Evolutionary conservation across 2,113 vertebrate genomes (phyloP).

Genomic region (Etheostoma cragini): DNA sequence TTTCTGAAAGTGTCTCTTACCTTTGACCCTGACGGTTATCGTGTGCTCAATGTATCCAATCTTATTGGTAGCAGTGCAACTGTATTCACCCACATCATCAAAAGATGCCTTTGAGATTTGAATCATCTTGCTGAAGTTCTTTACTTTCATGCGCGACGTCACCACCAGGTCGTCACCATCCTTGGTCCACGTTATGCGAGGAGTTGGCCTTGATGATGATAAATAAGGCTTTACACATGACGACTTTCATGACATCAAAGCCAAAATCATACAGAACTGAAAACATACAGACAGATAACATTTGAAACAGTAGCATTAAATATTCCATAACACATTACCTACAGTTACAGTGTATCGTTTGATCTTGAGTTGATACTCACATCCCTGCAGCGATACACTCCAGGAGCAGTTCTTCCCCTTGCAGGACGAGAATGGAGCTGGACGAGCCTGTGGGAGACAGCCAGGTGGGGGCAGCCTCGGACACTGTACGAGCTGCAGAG

Average conservation of each 20-base stretch:
- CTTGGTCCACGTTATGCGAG: slow-evolving; percentile 93
- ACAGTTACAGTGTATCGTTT: not conserved
- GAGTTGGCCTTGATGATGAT: slow-evolving; percentile 88
- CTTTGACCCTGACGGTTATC: slow-evolving; percentile 94
- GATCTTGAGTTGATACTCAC: slow-evolving; percentile 82
- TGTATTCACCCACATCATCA: slow-evolving; percentile 93
- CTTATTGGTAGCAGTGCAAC: slow-evolving; percentile 93
- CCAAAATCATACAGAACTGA: not conserved
- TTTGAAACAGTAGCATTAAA: not conserved
- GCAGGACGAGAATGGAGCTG: slow-evolving; percentile 91
- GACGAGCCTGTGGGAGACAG: slow-evolving; percentile 90
- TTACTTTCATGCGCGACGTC: slow-evolving; percentile 86
- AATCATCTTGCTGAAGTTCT: slow-evolving; percentile 95
- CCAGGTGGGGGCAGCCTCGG: slow-evolving; percentile 93
- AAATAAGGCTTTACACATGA: slow-evolving; percentile 42
- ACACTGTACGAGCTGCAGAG: slow-evolving; percentile 89
- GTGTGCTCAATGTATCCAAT: slow-evolving; percentile 92
- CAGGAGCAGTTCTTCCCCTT: slow-evolving; percentile 91
- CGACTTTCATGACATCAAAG: slow-evolving; percentile 24
- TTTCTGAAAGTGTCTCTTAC: slow-evolving; percentile 75
- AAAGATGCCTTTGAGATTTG: slow-evolving; percentile 90
- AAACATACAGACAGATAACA: not conserved
- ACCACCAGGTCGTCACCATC: slow-evolving; percentile 88
- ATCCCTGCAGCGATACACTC: slow-evolving; percentile 96
- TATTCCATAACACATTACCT: not conserved